Evolutionary conservation across 2,113 vertebrate genomes (phyloP).

Genomic region (Pongo abelii): DNA sequence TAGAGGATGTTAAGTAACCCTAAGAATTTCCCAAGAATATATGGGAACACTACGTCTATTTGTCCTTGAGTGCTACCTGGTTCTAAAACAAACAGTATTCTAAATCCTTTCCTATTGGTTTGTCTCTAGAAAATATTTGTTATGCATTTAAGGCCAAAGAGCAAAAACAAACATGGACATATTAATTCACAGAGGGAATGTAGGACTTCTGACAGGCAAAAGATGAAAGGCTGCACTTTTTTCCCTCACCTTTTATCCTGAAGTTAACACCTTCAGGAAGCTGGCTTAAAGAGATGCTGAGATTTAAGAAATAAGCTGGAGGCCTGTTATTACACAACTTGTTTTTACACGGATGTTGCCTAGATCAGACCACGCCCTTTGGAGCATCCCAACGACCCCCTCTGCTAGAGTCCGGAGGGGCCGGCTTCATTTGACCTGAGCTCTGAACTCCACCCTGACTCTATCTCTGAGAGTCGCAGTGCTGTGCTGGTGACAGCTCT

Average conservation of each 20-base stretch:
- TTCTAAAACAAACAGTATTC: background rate
- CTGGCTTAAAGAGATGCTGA: slow-evolving; percentile 30
- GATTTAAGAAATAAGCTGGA: background rate
- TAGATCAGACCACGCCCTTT: background rate
- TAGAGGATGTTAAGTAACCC: background rate
- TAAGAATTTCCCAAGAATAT: background rate
- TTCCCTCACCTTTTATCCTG: background rate
- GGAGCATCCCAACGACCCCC: background rate
- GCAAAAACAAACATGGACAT: background rate
- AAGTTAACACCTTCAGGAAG: slow-evolving; percentile 58
- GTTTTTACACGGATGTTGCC: background rate
- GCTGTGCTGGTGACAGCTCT: rapidly evolving
- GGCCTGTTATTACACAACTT: slow-evolving; percentile 52
- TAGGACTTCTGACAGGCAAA: background rate
- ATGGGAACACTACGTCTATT: background rate
- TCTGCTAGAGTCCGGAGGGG: rapidly evolving
- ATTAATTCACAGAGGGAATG: background rate
- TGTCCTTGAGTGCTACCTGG: background rate
- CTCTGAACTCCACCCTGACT: rapidly evolving
- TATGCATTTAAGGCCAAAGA: background rate
- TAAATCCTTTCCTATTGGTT: background rate
- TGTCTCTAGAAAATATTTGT: background rate
- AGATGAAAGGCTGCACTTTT: slow-evolving; percentile 9
- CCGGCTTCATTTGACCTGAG: rapidly evolving
- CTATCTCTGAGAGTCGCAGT: rapidly evolving